Percentiles rank a stretch among this genome's conserved stretches.
These are phyloP conservation scores for Etheostoma cragini DNA, from an alignment of 2,113 vertebrate species.

Conservation along the genomic window DNA sequence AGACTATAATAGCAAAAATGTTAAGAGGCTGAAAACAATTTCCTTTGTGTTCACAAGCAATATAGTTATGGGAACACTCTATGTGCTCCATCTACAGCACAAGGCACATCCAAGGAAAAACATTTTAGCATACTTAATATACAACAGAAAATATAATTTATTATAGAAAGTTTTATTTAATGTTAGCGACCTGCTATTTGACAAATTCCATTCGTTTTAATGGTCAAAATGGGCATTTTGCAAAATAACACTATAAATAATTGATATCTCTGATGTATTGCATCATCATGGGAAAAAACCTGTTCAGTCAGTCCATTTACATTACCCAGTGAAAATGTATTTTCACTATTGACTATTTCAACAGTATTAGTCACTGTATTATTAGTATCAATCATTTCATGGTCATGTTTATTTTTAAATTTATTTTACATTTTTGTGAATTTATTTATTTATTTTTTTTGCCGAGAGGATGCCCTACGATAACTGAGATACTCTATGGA, in stretches of 20 bases:
- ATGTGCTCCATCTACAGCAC: not conserved
- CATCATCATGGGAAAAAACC: slow-evolving; percentile 8
- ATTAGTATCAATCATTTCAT: not conserved
- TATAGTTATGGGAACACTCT: not conserved
- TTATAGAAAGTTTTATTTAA: slow-evolving; percentile 8
- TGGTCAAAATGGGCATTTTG: slow-evolving; percentile 1
- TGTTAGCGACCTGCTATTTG: not conserved
- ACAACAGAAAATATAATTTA: slow-evolving; percentile 2
- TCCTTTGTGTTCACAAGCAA: not conserved
- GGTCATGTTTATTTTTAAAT: not conserved
- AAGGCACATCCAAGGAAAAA: slow-evolving; percentile 1
- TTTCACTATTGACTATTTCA: slow-evolving; percentile 6
- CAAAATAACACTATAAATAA: slow-evolving; percentile 5
- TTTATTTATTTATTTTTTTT: too few relatives aligned
- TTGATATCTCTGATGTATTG: not conserved
- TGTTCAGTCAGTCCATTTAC: not conserved
- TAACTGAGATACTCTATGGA: not conserved
- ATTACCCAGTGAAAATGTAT: not conserved
- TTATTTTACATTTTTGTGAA: not conserved
- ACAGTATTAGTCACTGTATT: not conserved
- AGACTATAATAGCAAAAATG: not conserved
- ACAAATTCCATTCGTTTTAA: slow-evolving; percentile 17
- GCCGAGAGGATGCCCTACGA: too few relatives aligned
- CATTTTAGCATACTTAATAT: slow-evolving; percentile 8
- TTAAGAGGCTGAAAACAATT: not conserved